Base-by-base conservation (phyloP, 2,888 invertebrate genomes). In the Dexiosoma caninum region DNA sequence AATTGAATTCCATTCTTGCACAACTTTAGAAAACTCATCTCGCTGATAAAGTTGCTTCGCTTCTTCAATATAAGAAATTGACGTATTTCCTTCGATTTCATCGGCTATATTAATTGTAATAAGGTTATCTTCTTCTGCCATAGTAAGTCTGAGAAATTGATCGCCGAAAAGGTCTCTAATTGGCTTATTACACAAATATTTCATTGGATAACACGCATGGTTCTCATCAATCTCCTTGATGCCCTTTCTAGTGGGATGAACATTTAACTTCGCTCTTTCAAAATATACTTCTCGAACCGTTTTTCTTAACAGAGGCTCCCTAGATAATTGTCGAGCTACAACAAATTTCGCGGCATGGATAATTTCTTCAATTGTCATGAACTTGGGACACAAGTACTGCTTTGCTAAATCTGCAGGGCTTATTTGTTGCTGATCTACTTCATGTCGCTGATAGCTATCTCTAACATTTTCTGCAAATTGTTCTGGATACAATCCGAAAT, bases 401-500 rank as follows among this genome's bases (percentile, higher is more conserved):
- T 93, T 94, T 0, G 98, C 98, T 16, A 96, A 92, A 83, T 96
- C 95, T 0, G 92, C 86, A 0, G 98, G 97, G 84, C 96, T 95
- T n/a, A 94, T 92, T 0, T 95, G 93, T 85, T 96, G 96, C 88
- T 98, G 98, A 60, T 98, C 98, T 1, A 98, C 97, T 87, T 98
- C 98, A 88, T 98, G 96, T 12, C 97, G 92, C 89, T 97, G 97
- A 89, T 98, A 98, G 89, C 97, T 97, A 87, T 98, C 98, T 1
- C 97, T 93, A 7, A 99, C 92, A 91, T 99, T 99, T 91, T 98
- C 98, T 0, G 97, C 98, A 89, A 97, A 98, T 90, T 98, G 95
- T 88, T 97, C 97, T 0, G 99, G 97, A 0, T 95, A 94, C 64
- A 99, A 91, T 80, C 99, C 99, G 90, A 98, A 99, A 87, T 95